Conservation (phyloP, 2,113 vertebrate genomes). For the Eolophus roseicapilla region DNA sequence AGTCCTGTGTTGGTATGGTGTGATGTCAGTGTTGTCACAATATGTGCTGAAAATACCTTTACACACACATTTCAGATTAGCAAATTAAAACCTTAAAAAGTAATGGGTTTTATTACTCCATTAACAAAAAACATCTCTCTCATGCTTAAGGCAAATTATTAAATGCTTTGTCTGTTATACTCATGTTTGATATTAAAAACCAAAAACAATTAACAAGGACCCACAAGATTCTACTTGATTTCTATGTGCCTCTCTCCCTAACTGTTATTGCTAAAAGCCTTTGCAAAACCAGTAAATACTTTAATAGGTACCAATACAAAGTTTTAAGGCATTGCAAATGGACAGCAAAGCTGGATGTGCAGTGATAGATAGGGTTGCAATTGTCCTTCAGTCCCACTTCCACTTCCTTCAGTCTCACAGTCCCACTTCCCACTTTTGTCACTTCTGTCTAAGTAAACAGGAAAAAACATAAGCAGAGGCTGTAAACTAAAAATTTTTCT, state of each 20-base stretch:
- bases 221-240: neutral
- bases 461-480: neutral
- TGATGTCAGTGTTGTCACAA: neutral
- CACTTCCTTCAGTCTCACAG: neutral
- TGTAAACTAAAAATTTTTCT: neutral
- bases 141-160: neutral
- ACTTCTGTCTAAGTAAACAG: neutral
- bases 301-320: neutral
- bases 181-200: neutral
- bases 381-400: neutral
- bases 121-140: neutral
- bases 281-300: neutral
- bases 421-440: neutral
- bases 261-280: neutral
- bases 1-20: fast-evolving
- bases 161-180: neutral
- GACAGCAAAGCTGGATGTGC: neutral
- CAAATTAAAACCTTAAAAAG: neutral
- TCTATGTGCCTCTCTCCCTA: neutral
- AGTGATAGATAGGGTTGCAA: neutral
- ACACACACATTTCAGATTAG: neutral
- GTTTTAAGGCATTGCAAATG: neutral
- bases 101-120: neutral
- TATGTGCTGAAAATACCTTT: neutral
- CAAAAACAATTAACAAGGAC: neutral